These are phyloP conservation scores for Cephonodes hylas DNA, from an alignment of 2,888 invertebrate genomes.

Conservation along the genomic window DNA sequence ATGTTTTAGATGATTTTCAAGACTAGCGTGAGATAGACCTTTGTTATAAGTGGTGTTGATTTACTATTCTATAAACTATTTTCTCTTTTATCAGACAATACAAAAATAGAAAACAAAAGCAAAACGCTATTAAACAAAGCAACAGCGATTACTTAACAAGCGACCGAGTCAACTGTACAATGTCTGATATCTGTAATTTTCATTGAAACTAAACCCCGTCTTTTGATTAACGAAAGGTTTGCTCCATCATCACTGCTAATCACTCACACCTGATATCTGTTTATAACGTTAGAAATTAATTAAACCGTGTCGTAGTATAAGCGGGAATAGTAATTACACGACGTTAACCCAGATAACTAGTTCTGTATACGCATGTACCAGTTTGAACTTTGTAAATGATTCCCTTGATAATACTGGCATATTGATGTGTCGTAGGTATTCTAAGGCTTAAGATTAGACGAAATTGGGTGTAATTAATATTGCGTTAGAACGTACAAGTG, in stretches of 20 bases:
- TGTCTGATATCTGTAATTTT: neutral
- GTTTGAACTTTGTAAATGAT: neutral
- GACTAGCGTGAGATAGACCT: too few relatives aligned
- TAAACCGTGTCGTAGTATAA: neutral
- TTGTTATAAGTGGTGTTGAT: too few relatives aligned
- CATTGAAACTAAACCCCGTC: neutral
- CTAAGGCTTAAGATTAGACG: neutral
- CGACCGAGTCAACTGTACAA: neutral
- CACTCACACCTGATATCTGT: neutral
- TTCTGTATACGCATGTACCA: neutral
- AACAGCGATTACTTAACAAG: too few relatives aligned
- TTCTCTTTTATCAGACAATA: too few relatives aligned
- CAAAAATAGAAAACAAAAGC: too few relatives aligned
- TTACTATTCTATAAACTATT: too few relatives aligned
- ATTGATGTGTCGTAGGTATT: neutral
- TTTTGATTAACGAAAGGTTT: neutral
- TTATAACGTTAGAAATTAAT: neutral
- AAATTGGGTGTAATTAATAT: too few relatives aligned
- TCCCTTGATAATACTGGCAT: neutral
- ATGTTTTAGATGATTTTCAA: too few relatives aligned
- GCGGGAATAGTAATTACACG: neutral
- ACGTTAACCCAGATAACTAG: neutral
- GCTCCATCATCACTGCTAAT: neutral
- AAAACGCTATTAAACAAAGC: too few relatives aligned
- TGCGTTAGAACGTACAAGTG: too few relatives aligned